Evolutionary conservation across 2,797 vertebrate species (phyloP).

Genomic region (Mormyrus proboscirostris): DNA sequence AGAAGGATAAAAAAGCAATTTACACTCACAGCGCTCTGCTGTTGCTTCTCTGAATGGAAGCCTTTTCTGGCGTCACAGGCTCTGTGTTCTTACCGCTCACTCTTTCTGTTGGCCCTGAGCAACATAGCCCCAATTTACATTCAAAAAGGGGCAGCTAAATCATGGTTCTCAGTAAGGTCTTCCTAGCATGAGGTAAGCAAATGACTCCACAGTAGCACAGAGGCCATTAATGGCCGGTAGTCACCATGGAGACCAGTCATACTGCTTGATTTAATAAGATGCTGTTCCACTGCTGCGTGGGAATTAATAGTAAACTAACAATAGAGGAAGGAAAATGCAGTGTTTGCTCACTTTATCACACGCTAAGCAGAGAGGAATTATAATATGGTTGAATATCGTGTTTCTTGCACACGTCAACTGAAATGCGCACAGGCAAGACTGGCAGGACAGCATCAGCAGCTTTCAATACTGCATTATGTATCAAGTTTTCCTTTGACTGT

Average conservation of each 20-base stretch:
- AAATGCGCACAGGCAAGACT: not conserved
- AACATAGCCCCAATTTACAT: not conserved
- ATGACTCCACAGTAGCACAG: not conserved
- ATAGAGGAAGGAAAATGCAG: not conserved
- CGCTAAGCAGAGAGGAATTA: not conserved
- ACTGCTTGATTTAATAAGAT: not conserved
- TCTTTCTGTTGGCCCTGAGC: not conserved
- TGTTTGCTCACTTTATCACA: not conserved
- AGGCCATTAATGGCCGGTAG: not conserved
- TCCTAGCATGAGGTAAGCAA: not conserved
- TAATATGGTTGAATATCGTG: not conserved
- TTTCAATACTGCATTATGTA: not conserved
- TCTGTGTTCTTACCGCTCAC: not conserved
- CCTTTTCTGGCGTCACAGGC: not conserved
- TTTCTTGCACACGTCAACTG: not conserved
- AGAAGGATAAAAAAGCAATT: not conserved
- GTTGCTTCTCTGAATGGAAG: not conserved
- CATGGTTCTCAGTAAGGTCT: not conserved
- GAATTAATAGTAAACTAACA: not conserved
- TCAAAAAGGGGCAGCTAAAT: not conserved
- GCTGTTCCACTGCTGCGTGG: not conserved
- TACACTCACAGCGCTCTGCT: not conserved
- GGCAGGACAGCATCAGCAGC: not conserved
- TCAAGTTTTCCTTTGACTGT: not conserved
- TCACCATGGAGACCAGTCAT: conserved; percentile 17